These are phyloP conservation scores for Anagyrus pseudococci DNA, from an alignment of 2,888 invertebrate genomes.

Conservation along the genomic window DNA sequence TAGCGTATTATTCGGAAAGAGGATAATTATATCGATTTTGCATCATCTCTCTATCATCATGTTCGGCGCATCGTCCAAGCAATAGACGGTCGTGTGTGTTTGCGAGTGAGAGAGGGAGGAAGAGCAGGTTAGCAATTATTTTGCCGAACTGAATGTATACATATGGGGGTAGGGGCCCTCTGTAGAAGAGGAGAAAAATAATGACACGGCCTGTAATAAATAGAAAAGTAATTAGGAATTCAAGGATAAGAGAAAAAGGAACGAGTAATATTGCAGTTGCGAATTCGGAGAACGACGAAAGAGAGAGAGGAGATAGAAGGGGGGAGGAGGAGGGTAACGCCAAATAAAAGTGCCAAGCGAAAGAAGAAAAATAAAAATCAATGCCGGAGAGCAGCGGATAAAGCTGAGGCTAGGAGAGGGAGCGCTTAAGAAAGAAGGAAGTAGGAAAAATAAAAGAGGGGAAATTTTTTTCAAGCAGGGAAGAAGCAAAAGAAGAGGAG, in stretches of 20 bases:
- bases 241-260: constrained; percentile 7
- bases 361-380: constrained; percentile 34
- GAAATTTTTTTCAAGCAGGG: too few relatives aligned
- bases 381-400: too few relatives aligned
- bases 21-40: constrained; percentile 30
- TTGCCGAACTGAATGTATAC: too few relatives aligned
- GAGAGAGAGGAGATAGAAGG: constrained; percentile 20
- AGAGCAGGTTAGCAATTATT: too few relatives aligned
- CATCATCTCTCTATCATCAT: constrained; percentile 20
- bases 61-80: too few relatives aligned
- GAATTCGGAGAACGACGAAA: constrained; percentile 31
- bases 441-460: too few relatives aligned
- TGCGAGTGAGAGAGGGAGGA: too few relatives aligned
- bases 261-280: constrained; percentile 8
- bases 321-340: constrained; percentile 27
- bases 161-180: neutral
- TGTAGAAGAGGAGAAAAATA: constrained; percentile 17
- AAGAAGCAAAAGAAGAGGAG: constrained; percentile 5
- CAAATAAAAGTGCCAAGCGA: constrained; percentile 27
- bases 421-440: too few relatives aligned
- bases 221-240: constrained; percentile 39
- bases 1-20: constrained; percentile 16
- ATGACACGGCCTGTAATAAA: constrained; percentile 37
- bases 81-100: too few relatives aligned
- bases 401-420: too few relatives aligned